A percentile compares a stretch with the other conserved stretches of the same genome.
Conservation (phyloP, 2,113 vertebrate genomes). For the Mungos mungo region DNA sequence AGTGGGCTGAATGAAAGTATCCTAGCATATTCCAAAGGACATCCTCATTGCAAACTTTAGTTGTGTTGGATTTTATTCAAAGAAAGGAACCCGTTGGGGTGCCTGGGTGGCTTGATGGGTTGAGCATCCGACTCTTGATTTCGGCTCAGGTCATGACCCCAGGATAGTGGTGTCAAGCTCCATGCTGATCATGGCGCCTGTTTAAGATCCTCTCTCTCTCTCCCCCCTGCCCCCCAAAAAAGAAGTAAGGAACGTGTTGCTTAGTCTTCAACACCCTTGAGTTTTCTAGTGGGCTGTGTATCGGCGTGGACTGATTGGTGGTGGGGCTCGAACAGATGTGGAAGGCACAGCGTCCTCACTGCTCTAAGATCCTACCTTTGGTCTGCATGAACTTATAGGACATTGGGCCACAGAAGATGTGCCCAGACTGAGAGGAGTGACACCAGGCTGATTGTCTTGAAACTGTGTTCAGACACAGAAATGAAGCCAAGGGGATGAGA, state of each 20-base stretch:
- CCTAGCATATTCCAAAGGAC: background rate
- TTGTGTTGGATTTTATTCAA: background rate
- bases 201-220: no score
- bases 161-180: no score
- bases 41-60: background rate
- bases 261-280: fast-evolving
- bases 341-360: fast-evolving
- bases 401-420: fast-evolving
- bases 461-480: background rate
- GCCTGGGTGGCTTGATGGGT: no score
- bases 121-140: no score
- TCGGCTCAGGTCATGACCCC: no score
- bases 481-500: fast-evolving
- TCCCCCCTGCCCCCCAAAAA: no score
- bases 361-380: background rate
- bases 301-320: fast-evolving
- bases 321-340: fast-evolving
- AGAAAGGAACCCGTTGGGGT: background rate
- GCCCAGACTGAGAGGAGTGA: background rate
- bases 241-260: background rate
- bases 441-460: background rate
- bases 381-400: fast-evolving
- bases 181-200: no score
- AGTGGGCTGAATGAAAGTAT: background rate
- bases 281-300: fast-evolving